Evolutionary conservation across 2,888 invertebrate genomes (phyloP).

Genomic region (Napeogenes sylphis): DNA sequence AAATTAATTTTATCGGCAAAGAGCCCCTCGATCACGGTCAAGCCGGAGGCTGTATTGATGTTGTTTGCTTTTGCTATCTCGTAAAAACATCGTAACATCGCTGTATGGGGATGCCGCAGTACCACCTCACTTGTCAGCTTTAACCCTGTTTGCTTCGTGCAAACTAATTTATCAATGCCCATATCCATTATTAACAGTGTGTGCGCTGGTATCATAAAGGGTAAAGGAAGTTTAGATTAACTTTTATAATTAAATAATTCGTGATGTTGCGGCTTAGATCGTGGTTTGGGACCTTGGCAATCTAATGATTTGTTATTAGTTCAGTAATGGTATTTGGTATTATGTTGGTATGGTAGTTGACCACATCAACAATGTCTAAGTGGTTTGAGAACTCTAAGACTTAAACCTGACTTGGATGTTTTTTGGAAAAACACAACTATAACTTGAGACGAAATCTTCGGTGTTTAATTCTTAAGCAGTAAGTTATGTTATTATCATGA

Average conservation of each 20-base stretch:
- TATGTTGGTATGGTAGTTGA: too few relatives aligned
- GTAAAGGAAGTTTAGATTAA: constrained; percentile 4
- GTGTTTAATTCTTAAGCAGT: too few relatives aligned
- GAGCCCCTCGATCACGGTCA: constrained; percentile 7
- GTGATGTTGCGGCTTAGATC: neutral
- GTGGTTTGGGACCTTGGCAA: neutral
- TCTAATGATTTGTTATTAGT: neutral
- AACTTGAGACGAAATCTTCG: too few relatives aligned
- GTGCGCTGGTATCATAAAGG: neutral
- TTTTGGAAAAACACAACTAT: too few relatives aligned
- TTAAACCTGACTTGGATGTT: too few relatives aligned
- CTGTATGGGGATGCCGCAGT: constrained; percentile 28
- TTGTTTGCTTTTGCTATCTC: constrained; percentile 56
- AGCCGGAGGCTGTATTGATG: constrained; percentile 50
- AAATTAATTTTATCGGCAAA: neutral
- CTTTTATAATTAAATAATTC: constrained; percentile 6
- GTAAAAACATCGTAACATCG: constrained; percentile 44
- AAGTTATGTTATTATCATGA: too few relatives aligned
- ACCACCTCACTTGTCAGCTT: constrained; percentile 23
- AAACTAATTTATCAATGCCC: constrained; percentile 19
- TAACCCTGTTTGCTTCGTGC: constrained; percentile 11
- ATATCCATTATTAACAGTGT: constrained; percentile 8
- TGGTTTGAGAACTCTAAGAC: too few relatives aligned
- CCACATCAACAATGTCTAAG: too few relatives aligned
- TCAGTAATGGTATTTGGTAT: too few relatives aligned